Percentiles rank a stretch among this genome's conserved stretches.
These are phyloP conservation scores for Ictalurus punctatus DNA, from an alignment of 2,113 vertebrate species.

Conservation along the genomic window DNA sequence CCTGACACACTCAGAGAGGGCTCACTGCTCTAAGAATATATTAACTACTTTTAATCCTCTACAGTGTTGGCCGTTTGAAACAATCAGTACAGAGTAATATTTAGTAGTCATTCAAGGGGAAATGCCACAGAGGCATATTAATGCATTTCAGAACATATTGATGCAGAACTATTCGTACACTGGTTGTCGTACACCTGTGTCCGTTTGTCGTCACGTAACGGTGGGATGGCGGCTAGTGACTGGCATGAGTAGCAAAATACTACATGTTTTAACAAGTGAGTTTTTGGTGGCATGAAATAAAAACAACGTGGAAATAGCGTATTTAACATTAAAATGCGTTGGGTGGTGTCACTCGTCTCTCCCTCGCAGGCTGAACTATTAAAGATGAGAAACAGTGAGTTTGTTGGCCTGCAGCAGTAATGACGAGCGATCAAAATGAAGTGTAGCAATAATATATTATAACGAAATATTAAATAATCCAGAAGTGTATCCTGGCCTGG, in stretches of 20 bases:
- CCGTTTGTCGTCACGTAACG: not conserved
- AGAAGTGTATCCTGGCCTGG: no score
- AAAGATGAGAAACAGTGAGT: not conserved
- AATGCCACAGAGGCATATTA: not conserved
- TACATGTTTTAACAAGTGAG: not conserved
- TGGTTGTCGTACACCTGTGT: not conserved
- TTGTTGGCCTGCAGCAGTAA: not conserved
- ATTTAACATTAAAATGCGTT: not conserved
- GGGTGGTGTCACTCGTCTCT: not conserved
- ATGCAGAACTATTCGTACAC: not conserved
- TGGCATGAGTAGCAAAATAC: not conserved
- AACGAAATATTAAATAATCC: not conserved
- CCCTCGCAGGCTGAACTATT: not conserved
- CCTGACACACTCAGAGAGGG: constrained; percentile 10
- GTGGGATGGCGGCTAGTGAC: not conserved
- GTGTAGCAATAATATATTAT: not conserved
- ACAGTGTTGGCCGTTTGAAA: not conserved
- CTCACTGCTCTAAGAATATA: not conserved
- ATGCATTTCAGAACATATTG: not conserved
- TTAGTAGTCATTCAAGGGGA: not conserved
- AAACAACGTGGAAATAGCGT: not conserved
- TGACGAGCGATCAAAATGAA: not conserved
- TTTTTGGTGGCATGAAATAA: not conserved
- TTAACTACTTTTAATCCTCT: not conserved
- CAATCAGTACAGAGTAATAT: not conserved